Evolutionary conservation across 2,113 vertebrate species (phyloP), one percentile per base, ranked within the genome.

Genomic region (Tonatia bakeri): DNA sequence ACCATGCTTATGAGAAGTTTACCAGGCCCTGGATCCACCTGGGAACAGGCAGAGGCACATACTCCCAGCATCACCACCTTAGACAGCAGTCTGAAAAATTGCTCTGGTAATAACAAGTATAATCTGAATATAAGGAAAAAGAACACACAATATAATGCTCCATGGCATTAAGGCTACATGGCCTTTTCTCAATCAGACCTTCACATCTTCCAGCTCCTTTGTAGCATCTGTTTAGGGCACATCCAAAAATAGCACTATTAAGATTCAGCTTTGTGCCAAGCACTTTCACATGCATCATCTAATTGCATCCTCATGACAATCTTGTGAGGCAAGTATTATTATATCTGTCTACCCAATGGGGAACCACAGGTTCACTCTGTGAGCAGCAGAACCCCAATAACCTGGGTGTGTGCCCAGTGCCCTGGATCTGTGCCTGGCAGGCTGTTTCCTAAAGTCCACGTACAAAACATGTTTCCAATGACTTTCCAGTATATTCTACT

Each of bases 261-360:
- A 92, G 85, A 95, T 73, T 85, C 94, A 94, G 86, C 54, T 94
- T 86, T 82, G 56, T 1, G 17, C 82, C 72, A 69, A 80, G 26
- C 85, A 94, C 61, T 85, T 93, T 82, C 65, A 75, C 52, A 61
- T 70, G 77, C 24, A 90, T 67, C 92, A 77, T 87, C 83, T 96
- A 96, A 96, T 4, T 95, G 69, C 72, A 88, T 86, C 87, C 93
- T 96, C 88, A 82, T 94, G 90, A 92, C 82, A 88, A 65, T 13
- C 76, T 94, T 84, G 65, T 47, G 50, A 96, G 40, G 47, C n/a
- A 56, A 96, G 70, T 81, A 61, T 47, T 76, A 75, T 38, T 72
- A 93, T 28, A 90, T 36, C 52, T 3, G 0, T 64, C 87, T 77
- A 67, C 16, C 38, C 7, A 4, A n/a, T 10, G 47, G 54, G n/a